A percentile compares a stretch with the other conserved stretches of the same genome.
These are phyloP conservation scores for Eurystomus gularis DNA, from an alignment of 2,113 vertebrate species.

Conservation along the genomic window DNA sequence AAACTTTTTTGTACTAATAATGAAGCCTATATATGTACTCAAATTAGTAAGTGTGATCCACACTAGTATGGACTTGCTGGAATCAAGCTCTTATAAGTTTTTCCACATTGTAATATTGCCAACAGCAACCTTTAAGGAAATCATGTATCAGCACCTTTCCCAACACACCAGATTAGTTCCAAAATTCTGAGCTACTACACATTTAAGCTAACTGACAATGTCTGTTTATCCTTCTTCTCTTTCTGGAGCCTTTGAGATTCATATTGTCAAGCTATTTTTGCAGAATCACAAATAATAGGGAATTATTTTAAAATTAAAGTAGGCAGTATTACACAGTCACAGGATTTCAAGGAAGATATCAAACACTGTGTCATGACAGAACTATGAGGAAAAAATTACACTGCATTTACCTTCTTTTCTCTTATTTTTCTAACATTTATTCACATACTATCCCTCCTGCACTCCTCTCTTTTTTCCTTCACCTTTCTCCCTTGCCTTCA, in stretches of 20 bases:
- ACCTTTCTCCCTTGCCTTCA: background rate
- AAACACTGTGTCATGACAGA: background rate
- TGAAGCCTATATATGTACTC: background rate
- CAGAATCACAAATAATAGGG: background rate
- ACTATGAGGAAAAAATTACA: background rate
- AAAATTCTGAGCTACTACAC: background rate
- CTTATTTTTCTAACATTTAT: background rate
- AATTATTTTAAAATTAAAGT: background rate
- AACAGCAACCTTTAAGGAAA: background rate
- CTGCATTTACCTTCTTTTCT: background rate
- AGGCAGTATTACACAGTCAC: background rate
- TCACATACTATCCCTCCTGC: background rate
- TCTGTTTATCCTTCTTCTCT: background rate
- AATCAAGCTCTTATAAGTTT: background rate
- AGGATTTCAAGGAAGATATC: background rate
- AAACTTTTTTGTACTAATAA: background rate
- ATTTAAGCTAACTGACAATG: background rate
- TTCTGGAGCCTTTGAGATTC: background rate
- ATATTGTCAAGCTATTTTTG: background rate
- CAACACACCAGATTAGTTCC: background rate
- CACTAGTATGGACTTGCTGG: background rate
- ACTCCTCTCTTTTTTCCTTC: background rate
- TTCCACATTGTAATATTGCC: background rate
- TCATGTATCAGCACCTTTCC: background rate
- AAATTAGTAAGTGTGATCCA: background rate